A percentile compares a stretch with the other conserved stretches of the same genome.
These are phyloP conservation scores for Chromoteleia sp. DNA, from an alignment of 2,888 invertebrate species.

Conservation along the genomic window DNA sequence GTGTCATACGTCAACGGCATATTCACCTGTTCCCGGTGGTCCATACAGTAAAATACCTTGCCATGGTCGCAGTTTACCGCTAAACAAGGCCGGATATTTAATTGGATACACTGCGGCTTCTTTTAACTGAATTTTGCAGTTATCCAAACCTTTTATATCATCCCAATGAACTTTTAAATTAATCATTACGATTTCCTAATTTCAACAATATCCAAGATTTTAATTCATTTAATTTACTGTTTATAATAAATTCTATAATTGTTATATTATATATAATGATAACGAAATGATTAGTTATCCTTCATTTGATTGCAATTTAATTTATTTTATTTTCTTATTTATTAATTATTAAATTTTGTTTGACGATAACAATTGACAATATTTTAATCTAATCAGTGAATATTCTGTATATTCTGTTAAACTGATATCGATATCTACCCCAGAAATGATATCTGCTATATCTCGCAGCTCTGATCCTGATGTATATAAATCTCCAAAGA, in stretches of 20 bases:
- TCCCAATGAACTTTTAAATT: slow-evolving; percentile 91
- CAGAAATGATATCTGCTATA: slow-evolving; percentile 88
- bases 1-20: slow-evolving; percentile 19
- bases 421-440: slow-evolving; percentile 84
- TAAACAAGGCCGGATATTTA: slow-evolving; percentile 90
- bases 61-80: slow-evolving; percentile 91
- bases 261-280: not conserved
- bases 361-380: no score
- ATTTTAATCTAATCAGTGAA: no score
- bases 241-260: not conserved
- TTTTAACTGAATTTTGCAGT: slow-evolving; percentile 91
- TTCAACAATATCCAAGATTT: slow-evolving; percentile 4
- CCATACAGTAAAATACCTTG: slow-evolving; percentile 89
- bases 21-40: slow-evolving; percentile 90
- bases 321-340: no score
- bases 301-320: no score
- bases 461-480: slow-evolving; percentile 87
- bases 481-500: slow-evolving; percentile 79
- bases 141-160: slow-evolving; percentile 91
- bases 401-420: no score
- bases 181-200: slow-evolving; percentile 88
- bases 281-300: no score
- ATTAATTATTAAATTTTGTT: no score
- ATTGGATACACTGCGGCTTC: slow-evolving; percentile 94
- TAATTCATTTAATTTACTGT: no score